A percentile compares a stretch with the other conserved stretches of the same genome.
These are phyloP conservation scores for Hydropsyche tenuis DNA, from an alignment of 1,140 invertebrate genomes.

Conservation along the genomic window DNA sequence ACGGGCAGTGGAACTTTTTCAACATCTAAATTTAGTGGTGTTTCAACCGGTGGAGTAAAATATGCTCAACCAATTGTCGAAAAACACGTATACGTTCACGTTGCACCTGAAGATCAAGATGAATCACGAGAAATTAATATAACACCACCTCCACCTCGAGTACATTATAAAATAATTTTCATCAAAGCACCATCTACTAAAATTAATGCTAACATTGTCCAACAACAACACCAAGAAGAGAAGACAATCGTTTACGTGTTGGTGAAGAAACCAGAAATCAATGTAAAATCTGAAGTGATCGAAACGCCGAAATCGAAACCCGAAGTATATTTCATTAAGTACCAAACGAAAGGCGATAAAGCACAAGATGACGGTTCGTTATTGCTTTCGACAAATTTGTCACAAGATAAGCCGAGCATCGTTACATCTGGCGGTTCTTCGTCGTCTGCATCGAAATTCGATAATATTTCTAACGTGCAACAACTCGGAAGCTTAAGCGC, in stretches of 20 bases:
- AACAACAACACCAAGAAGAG: slow-evolving; percentile 78
- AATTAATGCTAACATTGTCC: slow-evolving; percentile 74
- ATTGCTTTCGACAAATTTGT: too few species aligned
- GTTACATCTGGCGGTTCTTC: too few species aligned
- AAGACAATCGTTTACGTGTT: slow-evolving; percentile 75
- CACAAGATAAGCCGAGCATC: too few species aligned
- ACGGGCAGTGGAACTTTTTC: too few species aligned
- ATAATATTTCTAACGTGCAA: too few species aligned
- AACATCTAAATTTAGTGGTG: too few species aligned
- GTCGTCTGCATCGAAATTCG: too few species aligned
- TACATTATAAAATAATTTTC: slow-evolving; percentile 89
- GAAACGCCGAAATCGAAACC: slow-evolving; percentile 63
- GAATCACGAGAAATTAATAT: slow-evolving; percentile 66
- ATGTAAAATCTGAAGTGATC: background rate
- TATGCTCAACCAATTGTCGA: slow-evolving; percentile 56
- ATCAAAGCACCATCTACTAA: slow-evolving; percentile 84
- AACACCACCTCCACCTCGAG: slow-evolving; percentile 69
- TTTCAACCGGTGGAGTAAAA: too few species aligned
- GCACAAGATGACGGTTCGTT: too few species aligned
- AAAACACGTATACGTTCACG: slow-evolving; percentile 64
- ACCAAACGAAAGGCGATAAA: slow-evolving; percentile 61
- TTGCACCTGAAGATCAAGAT: slow-evolving; percentile 66
- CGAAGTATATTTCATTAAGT: slow-evolving; percentile 77
- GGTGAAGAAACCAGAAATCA: slow-evolving; percentile 67
- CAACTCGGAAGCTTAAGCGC: too few species aligned